Evolutionary conservation across 2,888 invertebrate species (phyloP), one percentile per base, ranked within the genome.

Genomic region (Drosophila dives): DNA sequence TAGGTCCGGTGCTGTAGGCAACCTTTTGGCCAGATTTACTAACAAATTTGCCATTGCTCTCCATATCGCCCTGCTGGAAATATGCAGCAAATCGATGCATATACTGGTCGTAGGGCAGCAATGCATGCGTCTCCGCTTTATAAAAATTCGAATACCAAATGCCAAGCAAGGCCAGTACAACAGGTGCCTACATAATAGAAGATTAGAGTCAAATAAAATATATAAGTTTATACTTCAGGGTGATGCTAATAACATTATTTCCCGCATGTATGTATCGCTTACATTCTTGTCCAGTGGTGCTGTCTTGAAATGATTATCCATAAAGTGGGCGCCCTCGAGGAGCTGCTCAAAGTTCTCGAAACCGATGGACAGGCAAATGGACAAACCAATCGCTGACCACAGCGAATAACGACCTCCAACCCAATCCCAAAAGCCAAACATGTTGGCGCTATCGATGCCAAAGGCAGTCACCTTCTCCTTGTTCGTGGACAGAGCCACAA

Each of bases 391-490:
- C 5, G 99, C 99, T 0, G 99, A 99, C 99, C 99, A 99, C 12
- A 99, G 94, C 0, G 99, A 99, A 88, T 96, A 96, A 91, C 99
- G 96, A 83, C 99, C 99, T 40, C 99, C 99, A 51, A 99, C 99
- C 99, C 99, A 99, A 94, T 99, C 99, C 99, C 99, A 99, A 94
- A 99, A 99, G 29, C 97, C 99, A 94, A 99, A 99, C 99, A 99
- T 99, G 92, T 99, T 99, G 82, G 96, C 96, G 78, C 97, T 95
- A 92, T 99, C 97, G 89, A 99, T 99, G 20, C 99, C 99, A 94
- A 99, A 99, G 40, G 97, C 98, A 29, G 96, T 97, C n/a, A 99
- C 99, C 93, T 99, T 98, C 78, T 96, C 95, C 29, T 94, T 96
- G 93, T 99, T 99, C 0, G 99, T 99, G 5, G 99, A 99, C 17